A percentile compares a stretch with the other conserved stretches of the same genome.
Conservation (phyloP, 1,140 invertebrate genomes). For the Diachasma alloeum region DNA sequence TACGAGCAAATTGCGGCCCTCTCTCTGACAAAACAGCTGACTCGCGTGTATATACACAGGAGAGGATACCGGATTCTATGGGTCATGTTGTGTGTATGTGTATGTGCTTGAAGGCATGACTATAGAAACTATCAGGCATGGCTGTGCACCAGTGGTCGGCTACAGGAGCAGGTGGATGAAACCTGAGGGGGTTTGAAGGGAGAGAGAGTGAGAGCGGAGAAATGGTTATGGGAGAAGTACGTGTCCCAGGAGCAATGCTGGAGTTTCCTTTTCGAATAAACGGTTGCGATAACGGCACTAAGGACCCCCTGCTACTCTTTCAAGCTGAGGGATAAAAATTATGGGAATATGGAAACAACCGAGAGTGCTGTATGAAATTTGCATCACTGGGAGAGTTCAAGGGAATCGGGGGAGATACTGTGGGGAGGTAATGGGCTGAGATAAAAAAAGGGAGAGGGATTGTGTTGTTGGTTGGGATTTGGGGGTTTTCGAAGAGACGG, state of each 20-base stretch:
- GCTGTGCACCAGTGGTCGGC: background rate
- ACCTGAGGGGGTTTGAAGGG: background rate
- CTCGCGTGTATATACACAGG: constrained; percentile 28
- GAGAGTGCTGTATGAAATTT: constrained; percentile 29
- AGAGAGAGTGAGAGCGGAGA: background rate
- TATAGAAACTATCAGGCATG: background rate
- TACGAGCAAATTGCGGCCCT: constrained; percentile 45
- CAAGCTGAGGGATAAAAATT: constrained; percentile 9
- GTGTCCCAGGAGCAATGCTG: constrained; percentile 29
- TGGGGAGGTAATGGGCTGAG: background rate
- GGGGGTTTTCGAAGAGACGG: too few species aligned
- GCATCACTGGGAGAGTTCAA: constrained; percentile 9
- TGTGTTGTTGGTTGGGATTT: background rate
- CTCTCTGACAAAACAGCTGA: constrained; percentile 46
- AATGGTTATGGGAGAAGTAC: constrained; percentile 29
- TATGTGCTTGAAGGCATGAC: background rate
- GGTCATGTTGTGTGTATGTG: background rate
- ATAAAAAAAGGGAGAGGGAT: background rate
- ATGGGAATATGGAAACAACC: constrained; percentile 30
- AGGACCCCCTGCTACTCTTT: background rate
- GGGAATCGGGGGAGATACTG: background rate
- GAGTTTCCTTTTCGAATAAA: constrained; percentile 28
- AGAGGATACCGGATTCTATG: background rate
- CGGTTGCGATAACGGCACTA: constrained; percentile 27
- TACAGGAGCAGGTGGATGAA: background rate